Evolutionary conservation across 2,797 vertebrate species (phyloP).

Genomic region (Tympanoctomys barrerae): DNA sequence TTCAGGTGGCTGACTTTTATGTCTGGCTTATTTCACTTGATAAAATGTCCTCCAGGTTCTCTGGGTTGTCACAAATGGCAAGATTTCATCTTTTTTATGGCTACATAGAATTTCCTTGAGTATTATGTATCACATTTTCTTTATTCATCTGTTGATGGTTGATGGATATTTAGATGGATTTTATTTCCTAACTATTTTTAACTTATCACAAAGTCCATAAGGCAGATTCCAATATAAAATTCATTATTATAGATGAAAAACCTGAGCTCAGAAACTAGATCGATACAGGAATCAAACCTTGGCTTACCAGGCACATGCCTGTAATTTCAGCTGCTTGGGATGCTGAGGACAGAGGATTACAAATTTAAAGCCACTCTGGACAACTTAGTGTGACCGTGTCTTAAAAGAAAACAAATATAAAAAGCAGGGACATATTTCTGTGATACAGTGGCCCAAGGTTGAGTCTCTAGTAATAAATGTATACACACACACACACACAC

Average conservation of each 20-base stretch:
- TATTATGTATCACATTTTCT: background rate
- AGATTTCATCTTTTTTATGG: background rate
- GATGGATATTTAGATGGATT: background rate
- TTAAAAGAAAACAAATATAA: background rate
- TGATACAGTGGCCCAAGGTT: background rate
- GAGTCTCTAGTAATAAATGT: background rate
- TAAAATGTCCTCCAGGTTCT: background rate
- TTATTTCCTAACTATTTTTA: background rate
- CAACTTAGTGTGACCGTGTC: background rate
- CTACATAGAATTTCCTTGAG: background rate
- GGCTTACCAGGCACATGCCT: background rate
- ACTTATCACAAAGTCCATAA: background rate
- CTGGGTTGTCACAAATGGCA: background rate
- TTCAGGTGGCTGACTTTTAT: background rate
- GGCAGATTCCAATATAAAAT: background rate
- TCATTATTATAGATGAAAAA: constrained; percentile 55
- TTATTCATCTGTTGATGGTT: background rate
- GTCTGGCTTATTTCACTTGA: background rate
- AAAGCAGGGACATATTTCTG: background rate
- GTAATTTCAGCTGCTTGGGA: background rate
- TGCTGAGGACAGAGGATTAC: background rate
- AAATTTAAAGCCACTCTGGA: background rate
- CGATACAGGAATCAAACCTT: constrained; percentile 29
- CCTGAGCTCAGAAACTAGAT: background rate
- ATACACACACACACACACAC: background rate